Base-by-base conservation (phyloP, 2,888 invertebrate genomes). In the Macrosoma leucophasiata region DNA sequence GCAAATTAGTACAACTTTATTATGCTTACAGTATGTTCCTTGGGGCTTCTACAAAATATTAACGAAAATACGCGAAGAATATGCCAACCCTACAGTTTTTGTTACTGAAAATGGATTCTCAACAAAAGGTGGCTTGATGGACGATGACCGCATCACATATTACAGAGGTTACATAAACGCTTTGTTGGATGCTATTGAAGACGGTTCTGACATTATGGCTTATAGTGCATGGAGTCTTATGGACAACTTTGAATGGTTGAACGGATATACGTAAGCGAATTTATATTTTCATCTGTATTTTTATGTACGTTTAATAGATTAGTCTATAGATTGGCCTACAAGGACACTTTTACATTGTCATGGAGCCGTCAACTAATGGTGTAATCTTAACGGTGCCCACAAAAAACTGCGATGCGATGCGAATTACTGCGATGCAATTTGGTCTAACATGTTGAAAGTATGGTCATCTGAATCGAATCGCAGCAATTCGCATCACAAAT, bases 191-290 rank as follows among this genome's bases (percentile, higher is more conserved):
- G 82, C 84, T 2, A 62, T 82, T 0, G 65, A 72, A 13, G 74
- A 79, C 5, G 73, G 72, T 0, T 73, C 70, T 26, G 64, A 81
- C 34, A 56, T 85, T 2, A 55, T 48, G 30, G 86, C 77, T 0
- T 89, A 87, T 58, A 81, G 84, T 1, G 78, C 79, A 3, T 88
- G 89, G 88, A 86, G 86, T 31, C 61, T 89, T 1, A 71, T 89
- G 67, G 89, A 90, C 49, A 88, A 87, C 52, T 87, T 89, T 47
- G 88, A 89, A 60, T 89, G 88, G 88, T 46, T 60, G 10, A 33
- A 48, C 17, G 89, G 88, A 24, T 89, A 86, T 52, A 65, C 58
- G 76, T 86, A 62, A 78, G 32, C 13, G 11, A 4, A 26, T 12
- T 2, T 8, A 8, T 15, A 12, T 26, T 15, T 2, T 26, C 8